A percentile compares a stretch with the other conserved stretches of the same genome.
Evolutionary conservation across 2,113 vertebrate genomes (phyloP).

Genomic region (Pomatorhinus ruficollis): DNA sequence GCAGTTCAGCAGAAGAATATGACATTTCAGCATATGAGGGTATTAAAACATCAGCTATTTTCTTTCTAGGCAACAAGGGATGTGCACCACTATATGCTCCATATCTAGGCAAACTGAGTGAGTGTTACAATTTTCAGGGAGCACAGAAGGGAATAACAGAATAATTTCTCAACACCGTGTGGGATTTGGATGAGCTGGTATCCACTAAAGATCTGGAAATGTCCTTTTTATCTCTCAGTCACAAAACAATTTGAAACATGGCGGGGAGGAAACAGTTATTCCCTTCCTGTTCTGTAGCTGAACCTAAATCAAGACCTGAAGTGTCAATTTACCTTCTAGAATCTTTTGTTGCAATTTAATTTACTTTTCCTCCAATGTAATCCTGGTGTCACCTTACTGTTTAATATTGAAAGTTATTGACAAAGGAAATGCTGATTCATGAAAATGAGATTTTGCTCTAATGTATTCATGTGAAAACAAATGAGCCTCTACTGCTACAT

Average conservation of each 20-base stretch:
- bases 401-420: constrained; percentile 57
- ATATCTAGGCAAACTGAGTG: not conserved
- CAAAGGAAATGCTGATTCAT: constrained; percentile 48
- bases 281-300: not conserved
- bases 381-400: constrained; percentile 44
- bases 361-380: constrained; percentile 36
- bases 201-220: not conserved
- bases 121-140: not conserved
- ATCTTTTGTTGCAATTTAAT: constrained; percentile 26
- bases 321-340: constrained; percentile 21
- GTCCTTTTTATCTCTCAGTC: not conserved
- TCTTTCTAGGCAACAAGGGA: not conserved
- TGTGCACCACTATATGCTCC: not conserved
- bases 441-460: constrained; percentile 25
- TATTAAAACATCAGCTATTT: not conserved
- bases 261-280: not conserved
- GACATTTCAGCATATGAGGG: not conserved
- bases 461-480: constrained; percentile 40
- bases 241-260: not conserved
- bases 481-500: not conserved
- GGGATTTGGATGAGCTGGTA: not conserved
- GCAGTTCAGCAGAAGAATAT: not conserved
- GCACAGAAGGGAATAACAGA: not conserved
- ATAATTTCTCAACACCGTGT: not conserved
- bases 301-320: constrained; percentile 5